Evolutionary conservation across 1,140 invertebrate genomes (phyloP).

Genomic region (Eumaeus atala): DNA sequence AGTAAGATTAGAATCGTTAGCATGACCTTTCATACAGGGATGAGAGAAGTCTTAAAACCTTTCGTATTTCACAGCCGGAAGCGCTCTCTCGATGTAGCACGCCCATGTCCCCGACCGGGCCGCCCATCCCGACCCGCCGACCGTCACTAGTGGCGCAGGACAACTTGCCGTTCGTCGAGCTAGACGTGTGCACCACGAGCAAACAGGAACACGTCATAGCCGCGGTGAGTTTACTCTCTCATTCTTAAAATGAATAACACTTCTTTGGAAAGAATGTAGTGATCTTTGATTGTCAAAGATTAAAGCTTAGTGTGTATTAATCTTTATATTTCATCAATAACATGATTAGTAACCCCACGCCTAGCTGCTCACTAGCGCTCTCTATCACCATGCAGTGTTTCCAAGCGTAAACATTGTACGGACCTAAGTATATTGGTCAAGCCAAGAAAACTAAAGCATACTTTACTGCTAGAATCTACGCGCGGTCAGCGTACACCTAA

Average conservation of each 20-base stretch:
- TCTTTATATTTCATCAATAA: no score
- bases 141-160: constrained; percentile 63
- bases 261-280: not conserved
- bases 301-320: no score
- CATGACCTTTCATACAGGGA: constrained; percentile 13
- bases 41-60: constrained; percentile 12
- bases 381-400: no score
- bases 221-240: constrained; percentile 75
- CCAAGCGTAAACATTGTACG: no score
- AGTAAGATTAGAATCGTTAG: no score
- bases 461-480: constrained; percentile 78
- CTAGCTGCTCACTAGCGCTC: no score
- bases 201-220: constrained; percentile 91
- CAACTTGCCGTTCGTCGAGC: constrained; percentile 84
- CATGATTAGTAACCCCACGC: no score
- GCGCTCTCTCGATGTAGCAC: constrained; percentile 87
- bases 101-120: constrained; percentile 80
- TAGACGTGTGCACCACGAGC: constrained; percentile 89
- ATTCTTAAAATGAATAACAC: not conserved
- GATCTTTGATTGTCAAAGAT: no score
- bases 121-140: constrained; percentile 40
- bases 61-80: constrained; percentile 78
- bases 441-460: no score
- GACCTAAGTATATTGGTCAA: no score
- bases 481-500: constrained; percentile 86